Conservation (phyloP, 2,113 vertebrate genomes). For the Kryptolebias marmoratus region DNA sequence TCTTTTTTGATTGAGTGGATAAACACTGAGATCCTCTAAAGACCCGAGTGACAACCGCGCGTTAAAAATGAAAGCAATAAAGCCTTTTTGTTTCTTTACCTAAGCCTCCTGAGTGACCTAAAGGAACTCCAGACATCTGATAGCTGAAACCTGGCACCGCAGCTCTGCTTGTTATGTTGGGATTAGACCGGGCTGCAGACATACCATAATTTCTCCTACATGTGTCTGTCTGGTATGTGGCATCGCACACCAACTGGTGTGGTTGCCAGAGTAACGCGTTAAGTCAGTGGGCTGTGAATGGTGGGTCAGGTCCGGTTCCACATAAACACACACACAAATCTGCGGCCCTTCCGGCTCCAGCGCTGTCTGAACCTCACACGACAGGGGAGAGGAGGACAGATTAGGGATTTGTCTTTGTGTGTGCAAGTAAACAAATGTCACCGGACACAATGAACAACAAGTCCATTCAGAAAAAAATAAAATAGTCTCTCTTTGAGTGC, state of each 20-base stretch:
- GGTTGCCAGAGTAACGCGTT: slow-evolving; percentile 74
- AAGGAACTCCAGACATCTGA: slow-evolving; percentile 57
- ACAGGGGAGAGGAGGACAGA: slow-evolving; percentile 62
- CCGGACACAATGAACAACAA: slow-evolving; percentile 78
- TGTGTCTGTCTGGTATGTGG: slow-evolving; percentile 80
- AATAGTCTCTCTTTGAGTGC: slow-evolving; percentile 51
- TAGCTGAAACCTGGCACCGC: slow-evolving; percentile 57
- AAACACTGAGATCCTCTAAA: slow-evolving; percentile 32
- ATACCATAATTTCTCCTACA: slow-evolving; percentile 76
- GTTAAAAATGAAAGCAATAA: slow-evolving; percentile 53
- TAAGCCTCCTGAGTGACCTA: slow-evolving; percentile 42
- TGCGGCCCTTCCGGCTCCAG: slow-evolving; percentile 46
- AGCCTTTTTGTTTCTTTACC: slow-evolving; percentile 47
- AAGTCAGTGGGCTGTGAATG: slow-evolving; percentile 78
- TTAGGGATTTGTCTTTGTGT: slow-evolving; percentile 76
- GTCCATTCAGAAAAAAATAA: slow-evolving; percentile 73
- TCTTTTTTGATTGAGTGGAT: slow-evolving; percentile 29
- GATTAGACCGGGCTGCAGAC: slow-evolving; percentile 65
- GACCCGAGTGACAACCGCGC: slow-evolving; percentile 30
- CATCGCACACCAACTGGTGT: slow-evolving; percentile 70
- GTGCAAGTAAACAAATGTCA: slow-evolving; percentile 77
- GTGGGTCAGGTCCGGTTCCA: slow-evolving; percentile 54
- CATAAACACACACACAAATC: slow-evolving; percentile 35
- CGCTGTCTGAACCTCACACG: slow-evolving; percentile 66
- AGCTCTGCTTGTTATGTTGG: slow-evolving; percentile 58